A percentile compares a stretch with the other conserved stretches of the same genome.
Conservation (phyloP, 2,888 invertebrate species). For the Coleophora deauratella region DNA sequence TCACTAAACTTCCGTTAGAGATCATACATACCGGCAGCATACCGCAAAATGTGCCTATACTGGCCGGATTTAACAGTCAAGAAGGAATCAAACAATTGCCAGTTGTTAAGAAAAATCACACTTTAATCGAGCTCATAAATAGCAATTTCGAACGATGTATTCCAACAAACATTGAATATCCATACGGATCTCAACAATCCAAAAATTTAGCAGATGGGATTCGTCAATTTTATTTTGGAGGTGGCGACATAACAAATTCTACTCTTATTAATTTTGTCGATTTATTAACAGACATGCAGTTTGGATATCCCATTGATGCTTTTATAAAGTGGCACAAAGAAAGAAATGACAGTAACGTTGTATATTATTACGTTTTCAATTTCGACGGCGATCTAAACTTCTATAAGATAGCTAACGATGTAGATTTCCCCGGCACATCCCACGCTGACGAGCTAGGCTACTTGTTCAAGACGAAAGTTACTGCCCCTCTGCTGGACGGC, state of each 20-base stretch:
- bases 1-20: constrained; percentile 35
- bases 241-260: constrained; percentile 13
- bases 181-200: constrained; percentile 17
- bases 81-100: constrained; percentile 32
- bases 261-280: constrained; percentile 15
- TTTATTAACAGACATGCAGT: constrained; percentile 19
- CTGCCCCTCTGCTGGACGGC: constrained; percentile 10
- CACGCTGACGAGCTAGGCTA: constrained; percentile 24
- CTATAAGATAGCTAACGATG: constrained; percentile 11
- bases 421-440: constrained; percentile 14
- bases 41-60: constrained; percentile 38
- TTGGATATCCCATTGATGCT: constrained; percentile 12
- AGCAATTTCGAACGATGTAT: constrained; percentile 24
- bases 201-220: constrained; percentile 21
- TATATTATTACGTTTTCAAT: constrained; percentile 18
- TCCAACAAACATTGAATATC: constrained; percentile 28
- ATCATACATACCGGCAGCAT: constrained; percentile 29
- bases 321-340: constrained; percentile 18
- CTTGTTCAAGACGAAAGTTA: constrained; percentile 17
- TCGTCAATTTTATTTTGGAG: constrained; percentile 24
- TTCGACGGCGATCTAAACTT: constrained; percentile 20
- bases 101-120: constrained; percentile 8
- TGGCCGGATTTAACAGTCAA: constrained; percentile 42
- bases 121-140: constrained; percentile 17
- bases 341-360: constrained; percentile 8